Evolutionary conservation across 2,888 invertebrate species (phyloP), one percentile per base, ranked within the genome.

Genomic region (Galerucella calmariensis): DNA sequence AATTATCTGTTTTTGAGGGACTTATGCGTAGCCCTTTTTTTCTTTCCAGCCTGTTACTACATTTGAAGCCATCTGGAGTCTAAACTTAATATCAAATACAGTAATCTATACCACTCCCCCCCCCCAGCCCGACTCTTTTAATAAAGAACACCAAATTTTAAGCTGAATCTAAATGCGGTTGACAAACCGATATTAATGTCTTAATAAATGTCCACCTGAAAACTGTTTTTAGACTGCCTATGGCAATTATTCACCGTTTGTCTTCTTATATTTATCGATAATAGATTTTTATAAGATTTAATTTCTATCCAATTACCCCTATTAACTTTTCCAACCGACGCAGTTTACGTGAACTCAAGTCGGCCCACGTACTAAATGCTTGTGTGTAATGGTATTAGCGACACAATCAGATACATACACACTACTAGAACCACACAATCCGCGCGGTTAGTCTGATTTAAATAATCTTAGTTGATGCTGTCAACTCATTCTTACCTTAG

Each of bases 401-500:
- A 51, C 61, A 69, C 69, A 66, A 58, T 53, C 61, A 63, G 71
- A 71, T 51, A 24, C n/a, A 44, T 51, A 24, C 35, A 41, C 35
- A 41, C 35, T 9, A 41, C 35, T 53, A 67, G 27, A 56, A 56
- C 56, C 72, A 51, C 67, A 51, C 59, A 72, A 67, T 67, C 62
- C 27, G 41, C 67, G 69, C 62, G 44, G 70, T 67, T 67, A 56
- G 74, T 71, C 41, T 20, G 67, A 71, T 61, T 71, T 67, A 62
- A 74, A 70, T 74, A 71, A 74, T 71, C 35, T 24, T 11, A 16
- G 46, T 48, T 48, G 62, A 44, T 27, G 62, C 41, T 74, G 56
- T 71, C 67, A 67, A 71, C 61, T 74, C 63, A 74, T 74, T 67
- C 67, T 68, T 46, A 67, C 67, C 62, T 67, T 67, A 70, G 46